phyloP scores from a whole-genome alignment of 37 sponge, comb jelly and placozoan species.

The Cladorhizidae sp. region DNA sequence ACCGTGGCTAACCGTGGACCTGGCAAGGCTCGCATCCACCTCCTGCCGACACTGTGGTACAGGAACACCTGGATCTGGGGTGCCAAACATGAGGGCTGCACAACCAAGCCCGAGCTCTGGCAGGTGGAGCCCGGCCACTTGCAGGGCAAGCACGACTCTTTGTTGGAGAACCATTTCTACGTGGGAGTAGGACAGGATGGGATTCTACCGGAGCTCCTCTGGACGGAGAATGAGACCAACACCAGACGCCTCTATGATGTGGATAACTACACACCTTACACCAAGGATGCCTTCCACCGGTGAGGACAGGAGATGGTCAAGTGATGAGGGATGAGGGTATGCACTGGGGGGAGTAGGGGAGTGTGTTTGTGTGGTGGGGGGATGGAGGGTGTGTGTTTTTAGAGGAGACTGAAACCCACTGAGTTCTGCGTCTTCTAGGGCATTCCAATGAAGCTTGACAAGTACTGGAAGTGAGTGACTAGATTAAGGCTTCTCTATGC shows the following conservation, averaged over 20 bases:
- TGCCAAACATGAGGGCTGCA: constrained; percentile 87
- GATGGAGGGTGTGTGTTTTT: too few species aligned
- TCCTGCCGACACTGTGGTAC: constrained; percentile 97
- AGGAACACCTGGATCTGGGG: constrained; percentile 98
- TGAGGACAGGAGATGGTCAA: background rate
- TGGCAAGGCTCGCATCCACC: constrained; percentile 66
- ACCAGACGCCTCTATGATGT: constrained; percentile 30
- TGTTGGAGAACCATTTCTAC: constrained; percentile 69
- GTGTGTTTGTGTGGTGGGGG: too few species aligned
- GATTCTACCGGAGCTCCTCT: constrained; percentile 68
- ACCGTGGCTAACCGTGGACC: constrained; percentile 79
- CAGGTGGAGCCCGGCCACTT: constrained; percentile 49
- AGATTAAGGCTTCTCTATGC: too few species aligned
- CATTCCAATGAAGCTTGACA: too few species aligned
- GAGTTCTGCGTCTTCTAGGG: too few species aligned
- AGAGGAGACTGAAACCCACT: too few species aligned
- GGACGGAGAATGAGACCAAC: constrained; percentile 97
- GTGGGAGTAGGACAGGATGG: constrained; percentile 58
- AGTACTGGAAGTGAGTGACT: too few species aligned
- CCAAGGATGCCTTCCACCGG: constrained; percentile 95
- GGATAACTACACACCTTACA: constrained; percentile 77
- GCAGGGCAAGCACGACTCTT: constrained; percentile 79
- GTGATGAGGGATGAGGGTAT: too few species aligned
- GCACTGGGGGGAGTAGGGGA: too few species aligned
- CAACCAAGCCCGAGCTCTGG: constrained; percentile 76